Percentiles rank a stretch among this genome's conserved stretches.
Evolutionary conservation across 1,140 invertebrate species (phyloP).

Genomic region (Cylas formicarius): DNA sequence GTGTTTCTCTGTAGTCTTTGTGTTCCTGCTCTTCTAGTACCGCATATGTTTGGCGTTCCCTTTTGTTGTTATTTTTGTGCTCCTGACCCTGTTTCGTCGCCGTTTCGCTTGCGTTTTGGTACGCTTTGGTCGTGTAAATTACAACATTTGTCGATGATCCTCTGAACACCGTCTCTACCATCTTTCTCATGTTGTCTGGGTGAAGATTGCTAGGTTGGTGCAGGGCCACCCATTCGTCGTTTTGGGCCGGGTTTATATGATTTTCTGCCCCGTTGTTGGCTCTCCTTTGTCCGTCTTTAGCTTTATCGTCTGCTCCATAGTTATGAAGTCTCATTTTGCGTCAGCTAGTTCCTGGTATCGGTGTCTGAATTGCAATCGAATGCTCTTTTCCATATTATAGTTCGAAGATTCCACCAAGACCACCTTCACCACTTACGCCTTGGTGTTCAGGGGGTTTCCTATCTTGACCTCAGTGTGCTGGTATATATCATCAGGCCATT

Average conservation of each 20-base stretch:
- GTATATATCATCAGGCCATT: not conserved
- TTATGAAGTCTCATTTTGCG: not conserved
- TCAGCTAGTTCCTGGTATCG: constrained; percentile 2
- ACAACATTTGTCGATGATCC: constrained; percentile 1
- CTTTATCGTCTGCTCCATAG: constrained; percentile 2
- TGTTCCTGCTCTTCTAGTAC: not conserved
- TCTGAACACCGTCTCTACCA: constrained; percentile 1
- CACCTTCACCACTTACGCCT: constrained; percentile 1
- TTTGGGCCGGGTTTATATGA: not conserved
- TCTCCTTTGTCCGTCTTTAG: not conserved
- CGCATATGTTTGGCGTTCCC: not conserved
- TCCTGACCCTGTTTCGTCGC: too few relatives aligned
- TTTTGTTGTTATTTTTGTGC: not conserved
- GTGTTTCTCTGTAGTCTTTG: not conserved
- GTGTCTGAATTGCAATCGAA: not conserved
- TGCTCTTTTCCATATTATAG: not conserved
- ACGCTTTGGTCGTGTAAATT: constrained; percentile 2
- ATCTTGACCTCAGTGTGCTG: not conserved
- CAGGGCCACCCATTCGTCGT: not conserved
- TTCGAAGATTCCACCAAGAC: constrained; percentile 3
- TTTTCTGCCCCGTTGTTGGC: not conserved
- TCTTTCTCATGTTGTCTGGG: constrained; percentile 1
- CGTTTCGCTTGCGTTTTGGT: too few relatives aligned
- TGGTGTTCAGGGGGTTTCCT: constrained; percentile 6
- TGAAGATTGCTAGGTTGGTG: not conserved